A percentile compares a stretch with the other conserved stretches of the same genome.
Conservation (phyloP, 1,140 invertebrate species). For the Drosophila micromelanica region DNA sequence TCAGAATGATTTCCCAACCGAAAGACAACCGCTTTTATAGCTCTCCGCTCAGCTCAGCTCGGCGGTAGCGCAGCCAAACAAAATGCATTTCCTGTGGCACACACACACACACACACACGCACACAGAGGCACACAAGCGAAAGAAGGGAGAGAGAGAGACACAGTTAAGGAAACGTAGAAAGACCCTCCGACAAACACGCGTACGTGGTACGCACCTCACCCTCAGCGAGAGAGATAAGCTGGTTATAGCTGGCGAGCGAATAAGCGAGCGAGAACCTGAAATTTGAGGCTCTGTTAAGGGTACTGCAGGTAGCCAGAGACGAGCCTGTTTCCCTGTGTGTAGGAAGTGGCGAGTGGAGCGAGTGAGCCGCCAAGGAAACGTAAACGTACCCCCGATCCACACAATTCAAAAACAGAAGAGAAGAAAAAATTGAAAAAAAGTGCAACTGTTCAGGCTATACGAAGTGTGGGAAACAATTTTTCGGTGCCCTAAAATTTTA, state of each 20-base stretch:
- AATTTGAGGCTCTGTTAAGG: conserved; percentile 63
- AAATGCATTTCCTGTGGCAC: conserved; percentile 79
- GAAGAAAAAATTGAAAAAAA: conserved; percentile 37
- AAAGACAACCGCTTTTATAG: conserved; percentile 77
- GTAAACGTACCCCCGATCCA: conserved; percentile 54
- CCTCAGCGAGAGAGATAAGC: conserved; percentile 52
- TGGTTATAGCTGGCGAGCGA: conserved; percentile 20
- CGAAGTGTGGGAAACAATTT: conserved; percentile 84
- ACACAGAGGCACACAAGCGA: conserved; percentile 18
- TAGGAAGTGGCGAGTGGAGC: conserved; percentile 40
- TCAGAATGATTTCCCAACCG: conserved; percentile 80
- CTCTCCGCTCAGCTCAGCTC: conserved; percentile 15
- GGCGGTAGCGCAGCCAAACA: conserved; percentile 37
- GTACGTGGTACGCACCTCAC: conserved; percentile 67
- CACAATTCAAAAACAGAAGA: not conserved
- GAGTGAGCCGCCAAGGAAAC: conserved; percentile 64
- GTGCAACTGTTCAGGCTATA: conserved; percentile 67
- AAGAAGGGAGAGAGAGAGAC: conserved; percentile 41
- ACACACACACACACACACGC: conserved; percentile 33
- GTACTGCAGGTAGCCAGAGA: conserved; percentile 59
- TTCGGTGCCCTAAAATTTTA: conserved; percentile 75
- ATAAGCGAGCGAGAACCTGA: conserved; percentile 69
- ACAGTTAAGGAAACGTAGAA: conserved; percentile 37
- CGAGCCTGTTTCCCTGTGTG: conserved; percentile 34
- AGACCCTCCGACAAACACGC: conserved; percentile 64